These are phyloP conservation scores for Zaprionus bogoriensis DNA, from an alignment of 2,888 invertebrate genomes.

Conservation along the genomic window DNA sequence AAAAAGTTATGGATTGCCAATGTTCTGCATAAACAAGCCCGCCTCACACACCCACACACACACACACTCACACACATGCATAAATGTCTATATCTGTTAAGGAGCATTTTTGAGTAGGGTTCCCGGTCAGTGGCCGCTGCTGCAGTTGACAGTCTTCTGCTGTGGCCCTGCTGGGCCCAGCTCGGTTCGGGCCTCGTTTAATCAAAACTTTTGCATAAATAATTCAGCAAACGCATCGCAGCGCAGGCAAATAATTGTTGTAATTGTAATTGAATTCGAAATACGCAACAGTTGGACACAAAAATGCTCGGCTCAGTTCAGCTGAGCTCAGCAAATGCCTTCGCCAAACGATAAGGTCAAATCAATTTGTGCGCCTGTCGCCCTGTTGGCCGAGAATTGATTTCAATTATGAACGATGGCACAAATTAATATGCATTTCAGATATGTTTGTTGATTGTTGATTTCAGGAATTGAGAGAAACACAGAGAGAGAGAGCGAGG, in stretches of 20 bases:
- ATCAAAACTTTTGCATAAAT: constrained; percentile 42
- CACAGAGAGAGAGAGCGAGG: neutral
- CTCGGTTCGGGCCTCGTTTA: constrained; percentile 19
- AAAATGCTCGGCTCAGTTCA: too few species aligned
- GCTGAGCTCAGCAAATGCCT: constrained; percentile 32
- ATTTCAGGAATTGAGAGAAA: too few species aligned
- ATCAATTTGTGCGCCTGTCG: constrained; percentile 54
- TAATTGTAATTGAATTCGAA: constrained; percentile 45
- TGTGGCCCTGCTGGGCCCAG: neutral
- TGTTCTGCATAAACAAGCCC: constrained; percentile 48
- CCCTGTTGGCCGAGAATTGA: constrained; percentile 45
- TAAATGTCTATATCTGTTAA: too few species aligned
- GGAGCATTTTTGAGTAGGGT: constrained; percentile 66
- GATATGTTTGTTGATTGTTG: neutral
- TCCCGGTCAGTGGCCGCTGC: constrained; percentile 24
- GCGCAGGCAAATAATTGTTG: constrained; percentile 6
- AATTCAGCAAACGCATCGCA: constrained; percentile 18
- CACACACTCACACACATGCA: neutral
- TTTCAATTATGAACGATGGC: constrained; percentile 60
- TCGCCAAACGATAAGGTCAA: constrained; percentile 73
- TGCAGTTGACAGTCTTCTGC: constrained; percentile 56
- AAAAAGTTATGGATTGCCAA: constrained; percentile 71
- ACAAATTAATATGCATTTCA: constrained; percentile 4
- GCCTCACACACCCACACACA: neutral
- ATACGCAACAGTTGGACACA: neutral